Base-by-base conservation (phyloP, 2,888 invertebrate species). In the Agrotis segetum region DNA sequence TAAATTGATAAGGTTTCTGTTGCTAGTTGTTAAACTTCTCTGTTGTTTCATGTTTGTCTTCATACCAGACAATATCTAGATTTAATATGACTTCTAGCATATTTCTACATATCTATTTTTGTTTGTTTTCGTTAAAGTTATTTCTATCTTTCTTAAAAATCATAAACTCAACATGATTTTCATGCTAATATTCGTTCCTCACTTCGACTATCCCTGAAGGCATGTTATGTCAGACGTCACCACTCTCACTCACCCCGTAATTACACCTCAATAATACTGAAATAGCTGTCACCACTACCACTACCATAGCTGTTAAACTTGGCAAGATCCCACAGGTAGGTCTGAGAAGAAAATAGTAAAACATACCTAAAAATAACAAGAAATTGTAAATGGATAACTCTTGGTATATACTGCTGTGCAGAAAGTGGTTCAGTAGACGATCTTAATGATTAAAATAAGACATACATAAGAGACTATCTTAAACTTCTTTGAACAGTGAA, bases 301-400 rank as follows among this genome's bases (percentile, higher is more conserved):
- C 52, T 49, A 69, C 34, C 14, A 50, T 49, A 40, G n/a, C 47
- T 83, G 75, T 58, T 53, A 72, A 53, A 73, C 65, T 74, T 69
- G 49, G 46, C 46, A 67, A 53, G 14, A 64, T 78, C 63, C 68
- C 70, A 71, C 24, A 24, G 14, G 71, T 68, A 13, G 75, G 71
- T 53, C 11, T 62, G 29, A 74, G 29, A 46, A 60, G 62, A 50
- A 60, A 70, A 70, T 72, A 61, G 14, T 46, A n/a, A 6, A 4
- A 44, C 40, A 52, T 49, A 44, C 40, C 40, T 40, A 53, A 16
- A 49, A n/a, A 63, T 40, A 24, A 17, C 19, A 24, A 9, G 3
- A 44, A 1, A 14, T 17, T 52, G 47, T 67, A 14, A 34, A 65
- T n/a, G 24, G 9, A 53, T 24, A 55, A 53, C 29, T 24, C 3